These are phyloP conservation scores for Verasper variegatus DNA, from an alignment of 2,113 vertebrate species.

Conservation along the genomic window DNA sequence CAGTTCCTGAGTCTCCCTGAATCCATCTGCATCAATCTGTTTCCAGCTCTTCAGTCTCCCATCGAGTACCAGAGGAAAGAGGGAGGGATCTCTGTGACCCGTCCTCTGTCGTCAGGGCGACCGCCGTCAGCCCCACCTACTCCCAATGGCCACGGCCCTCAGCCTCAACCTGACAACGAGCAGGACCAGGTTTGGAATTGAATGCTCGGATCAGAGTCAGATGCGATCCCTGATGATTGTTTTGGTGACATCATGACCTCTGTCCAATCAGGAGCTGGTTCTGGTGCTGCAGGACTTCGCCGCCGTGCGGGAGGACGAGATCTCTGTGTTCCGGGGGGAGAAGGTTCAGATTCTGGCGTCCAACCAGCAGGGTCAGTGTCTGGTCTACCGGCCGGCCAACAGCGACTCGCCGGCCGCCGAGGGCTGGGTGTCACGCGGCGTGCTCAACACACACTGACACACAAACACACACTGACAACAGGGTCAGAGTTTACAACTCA, in stretches of 20 bases:
- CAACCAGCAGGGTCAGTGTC: slow-evolving; percentile 98
- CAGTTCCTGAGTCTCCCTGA: no score
- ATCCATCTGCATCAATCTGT: no score
- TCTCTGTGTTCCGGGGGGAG: slow-evolving; percentile 95
- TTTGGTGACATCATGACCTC: neutral
- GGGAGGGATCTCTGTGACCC: slow-evolving; percentile 82
- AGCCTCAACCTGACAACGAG: slow-evolving; percentile 84
- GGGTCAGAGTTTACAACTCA: neutral
- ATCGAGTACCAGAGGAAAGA: slow-evolving; percentile 97
- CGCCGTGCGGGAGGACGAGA: slow-evolving; percentile 97
- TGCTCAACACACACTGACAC: slow-evolving; percentile 81
- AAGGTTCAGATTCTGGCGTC: slow-evolving; percentile 95
- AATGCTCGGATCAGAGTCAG: neutral
- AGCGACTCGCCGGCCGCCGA: slow-evolving; percentile 93
- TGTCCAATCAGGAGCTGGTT: slow-evolving; percentile 81
- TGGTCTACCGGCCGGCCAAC: slow-evolving; percentile 95
- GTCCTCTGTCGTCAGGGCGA: slow-evolving; percentile 84
- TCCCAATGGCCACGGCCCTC: slow-evolving; percentile 92
- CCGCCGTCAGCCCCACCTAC: slow-evolving; percentile 89
- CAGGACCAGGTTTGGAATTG: slow-evolving; percentile 85
- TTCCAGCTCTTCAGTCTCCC: slow-evolving; percentile 93
- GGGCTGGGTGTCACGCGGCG: slow-evolving; percentile 95
- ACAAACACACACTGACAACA: neutral
- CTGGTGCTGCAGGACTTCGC: slow-evolving; percentile 94
- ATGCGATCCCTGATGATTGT: neutral